phyloP scores from a whole-genome alignment of 2,797 vertebrate species.

The Karalla daura region DNA sequence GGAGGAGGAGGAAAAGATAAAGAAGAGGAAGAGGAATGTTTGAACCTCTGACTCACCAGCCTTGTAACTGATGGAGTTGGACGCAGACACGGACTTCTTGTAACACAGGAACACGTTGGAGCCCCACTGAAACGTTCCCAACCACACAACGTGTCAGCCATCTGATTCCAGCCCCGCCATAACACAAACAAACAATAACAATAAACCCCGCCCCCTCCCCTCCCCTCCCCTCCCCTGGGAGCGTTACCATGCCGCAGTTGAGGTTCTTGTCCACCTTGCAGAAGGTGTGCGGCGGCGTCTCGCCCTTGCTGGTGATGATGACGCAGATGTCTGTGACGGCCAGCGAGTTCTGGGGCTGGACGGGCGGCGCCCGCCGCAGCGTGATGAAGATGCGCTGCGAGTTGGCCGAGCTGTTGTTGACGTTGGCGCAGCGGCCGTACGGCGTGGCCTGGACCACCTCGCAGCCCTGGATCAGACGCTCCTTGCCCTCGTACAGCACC shows the following conservation, averaged over 20 bases:
- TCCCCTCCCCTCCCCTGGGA: no score
- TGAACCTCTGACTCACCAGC: slow-evolving; percentile 91
- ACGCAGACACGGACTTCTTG: slow-evolving; percentile 97
- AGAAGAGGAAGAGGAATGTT: no score
- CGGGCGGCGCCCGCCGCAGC: slow-evolving; percentile 85
- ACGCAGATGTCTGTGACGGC: slow-evolving; percentile 97
- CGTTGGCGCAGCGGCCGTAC: slow-evolving; percentile 97
- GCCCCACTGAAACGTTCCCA: slow-evolving; percentile 90
- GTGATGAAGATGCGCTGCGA: slow-evolving; percentile 98
- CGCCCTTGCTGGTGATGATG: slow-evolving; percentile 96
- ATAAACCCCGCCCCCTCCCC: no score
- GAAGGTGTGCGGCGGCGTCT: slow-evolving; percentile 96
- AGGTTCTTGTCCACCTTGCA: slow-evolving; percentile 99
- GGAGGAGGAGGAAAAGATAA: no score
- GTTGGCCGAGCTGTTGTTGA: slow-evolving; percentile 96
- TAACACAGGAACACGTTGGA: slow-evolving; percentile 98
- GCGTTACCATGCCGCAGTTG: slow-evolving; percentile 97
- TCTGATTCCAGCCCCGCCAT: no score
- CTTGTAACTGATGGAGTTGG: slow-evolving; percentile 96
- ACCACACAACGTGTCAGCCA: no score
- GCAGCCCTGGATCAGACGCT: slow-evolving; percentile 93
- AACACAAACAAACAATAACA: background rate
- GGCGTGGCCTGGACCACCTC: slow-evolving; percentile 97
- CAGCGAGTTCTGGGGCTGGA: slow-evolving; percentile 93
- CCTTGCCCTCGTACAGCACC: slow-evolving; percentile 96